Conservation (phyloP, 2,888 invertebrate genomes). For the Latrodectus elegans region DNA sequence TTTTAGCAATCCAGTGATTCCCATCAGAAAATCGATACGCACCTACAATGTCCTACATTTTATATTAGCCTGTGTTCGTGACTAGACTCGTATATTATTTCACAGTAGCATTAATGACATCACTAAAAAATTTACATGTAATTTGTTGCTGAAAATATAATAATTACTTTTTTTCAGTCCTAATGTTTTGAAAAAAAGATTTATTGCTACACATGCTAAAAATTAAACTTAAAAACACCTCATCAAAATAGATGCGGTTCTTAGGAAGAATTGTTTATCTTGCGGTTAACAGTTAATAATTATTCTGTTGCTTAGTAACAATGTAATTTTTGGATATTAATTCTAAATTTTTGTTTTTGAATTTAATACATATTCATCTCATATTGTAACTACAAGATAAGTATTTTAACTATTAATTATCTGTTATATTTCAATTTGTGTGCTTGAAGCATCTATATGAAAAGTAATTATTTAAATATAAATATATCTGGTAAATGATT, state of each 20-base stretch:
- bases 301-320: constrained; percentile 51
- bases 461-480: too few relatives aligned
- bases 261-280: constrained; percentile 54
- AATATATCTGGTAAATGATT: too few relatives aligned
- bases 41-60: constrained; percentile 65
- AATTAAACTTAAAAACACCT: constrained; percentile 12
- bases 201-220: constrained; percentile 15
- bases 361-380: too few relatives aligned
- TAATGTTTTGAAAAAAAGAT: constrained; percentile 50
- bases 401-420: too few relatives aligned
- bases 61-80: constrained; percentile 65
- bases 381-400: too few relatives aligned
- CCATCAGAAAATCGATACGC: constrained; percentile 57
- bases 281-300: constrained; percentile 64
- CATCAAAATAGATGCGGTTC: constrained; percentile 24
- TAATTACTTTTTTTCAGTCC: constrained; percentile 64
- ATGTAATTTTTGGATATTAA: neutral
- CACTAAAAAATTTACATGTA: constrained; percentile 45
- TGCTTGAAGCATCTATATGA: too few relatives aligned
- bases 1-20: constrained; percentile 39
- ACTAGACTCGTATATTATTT: constrained; percentile 41
- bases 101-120: constrained; percentile 58
- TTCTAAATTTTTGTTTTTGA: too few relatives aligned
- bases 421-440: too few relatives aligned
- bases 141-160: constrained; percentile 61